Percentiles rank a stretch among this genome's conserved stretches.
Conservation (phyloP, 1,140 invertebrate genomes). For the Ectropis grisescens region DNA sequence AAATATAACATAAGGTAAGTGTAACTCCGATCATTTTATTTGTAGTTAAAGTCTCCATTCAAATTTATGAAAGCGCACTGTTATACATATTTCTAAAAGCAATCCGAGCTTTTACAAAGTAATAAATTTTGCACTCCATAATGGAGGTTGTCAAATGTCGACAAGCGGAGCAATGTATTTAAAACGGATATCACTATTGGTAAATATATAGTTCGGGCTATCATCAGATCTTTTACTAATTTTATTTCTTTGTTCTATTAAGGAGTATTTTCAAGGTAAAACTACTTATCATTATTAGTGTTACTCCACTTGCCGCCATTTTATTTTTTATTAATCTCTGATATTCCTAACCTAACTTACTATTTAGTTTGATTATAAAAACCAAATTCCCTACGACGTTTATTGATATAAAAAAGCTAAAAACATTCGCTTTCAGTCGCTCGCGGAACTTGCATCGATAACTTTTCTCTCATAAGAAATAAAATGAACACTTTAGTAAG, state of each 20-base stretch:
- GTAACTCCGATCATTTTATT: too few species aligned
- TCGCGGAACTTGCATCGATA: slow-evolving; percentile 17
- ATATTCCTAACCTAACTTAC: slow-evolving; percentile 32
- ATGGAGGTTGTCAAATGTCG: slow-evolving; percentile 15
- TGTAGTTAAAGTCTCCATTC: too few species aligned
- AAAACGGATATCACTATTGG: too few species aligned
- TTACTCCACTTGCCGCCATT: not conserved
- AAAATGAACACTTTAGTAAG: slow-evolving; percentile 4
- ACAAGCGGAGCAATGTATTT: slow-evolving; percentile 1
- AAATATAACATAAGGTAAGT: too few species aligned
- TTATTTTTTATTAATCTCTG: slow-evolving; percentile 3
- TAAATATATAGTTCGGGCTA: too few species aligned
- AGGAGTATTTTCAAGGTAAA: too few species aligned
- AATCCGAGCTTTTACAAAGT: too few species aligned
- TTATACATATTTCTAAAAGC: too few species aligned
- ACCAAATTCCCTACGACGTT: slow-evolving; percentile 36
- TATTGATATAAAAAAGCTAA: slow-evolving; percentile 35
- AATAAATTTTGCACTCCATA: slow-evolving; percentile 13
- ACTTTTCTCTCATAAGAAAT: slow-evolving; percentile 2
- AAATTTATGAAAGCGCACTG: too few species aligned
- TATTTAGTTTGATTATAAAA: slow-evolving; percentile 22
- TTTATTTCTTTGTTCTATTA: too few species aligned
- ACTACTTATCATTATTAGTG: too few species aligned
- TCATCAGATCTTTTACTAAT: too few species aligned
- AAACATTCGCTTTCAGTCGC: slow-evolving; percentile 34